Conservation (phyloP, 2,888 invertebrate genomes). For the Prenolepis imparis region DNA sequence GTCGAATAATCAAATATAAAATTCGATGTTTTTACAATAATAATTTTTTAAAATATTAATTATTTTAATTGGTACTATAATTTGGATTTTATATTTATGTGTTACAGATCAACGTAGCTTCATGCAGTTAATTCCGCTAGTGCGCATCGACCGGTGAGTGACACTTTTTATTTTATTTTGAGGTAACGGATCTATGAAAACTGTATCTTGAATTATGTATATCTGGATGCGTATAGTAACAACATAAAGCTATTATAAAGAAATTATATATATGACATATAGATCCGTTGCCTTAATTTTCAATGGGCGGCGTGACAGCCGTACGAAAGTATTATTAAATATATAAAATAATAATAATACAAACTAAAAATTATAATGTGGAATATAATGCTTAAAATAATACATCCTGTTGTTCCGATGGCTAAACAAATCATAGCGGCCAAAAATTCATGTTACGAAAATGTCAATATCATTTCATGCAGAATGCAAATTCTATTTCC, state of each 20-base stretch:
- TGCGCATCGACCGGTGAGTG: background rate
- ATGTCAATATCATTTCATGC: background rate
- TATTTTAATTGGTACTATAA: too few species aligned
- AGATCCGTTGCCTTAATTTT: background rate
- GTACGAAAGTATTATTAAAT: background rate
- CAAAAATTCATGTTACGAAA: background rate
- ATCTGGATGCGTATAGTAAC: background rate
- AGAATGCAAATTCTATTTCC: slow-evolving; percentile 34
- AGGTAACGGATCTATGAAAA: background rate
- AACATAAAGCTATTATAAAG: slow-evolving; percentile 2
- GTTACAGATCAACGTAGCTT: too few species aligned
- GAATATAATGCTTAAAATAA: background rate
- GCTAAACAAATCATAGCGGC: background rate
- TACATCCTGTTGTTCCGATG: too few species aligned
- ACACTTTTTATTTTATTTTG: background rate
- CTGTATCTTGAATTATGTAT: background rate
- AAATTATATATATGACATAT: background rate
- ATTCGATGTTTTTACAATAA: too few species aligned
- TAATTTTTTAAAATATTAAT: too few species aligned
- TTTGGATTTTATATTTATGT: too few species aligned
- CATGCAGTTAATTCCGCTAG: background rate
- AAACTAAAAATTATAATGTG: background rate
- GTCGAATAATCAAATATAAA: too few species aligned
- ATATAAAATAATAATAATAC: background rate
- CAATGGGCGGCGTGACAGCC: background rate